Conservation (phyloP, 1,140 invertebrate species). For the Gonatopus flavifemur region DNA sequence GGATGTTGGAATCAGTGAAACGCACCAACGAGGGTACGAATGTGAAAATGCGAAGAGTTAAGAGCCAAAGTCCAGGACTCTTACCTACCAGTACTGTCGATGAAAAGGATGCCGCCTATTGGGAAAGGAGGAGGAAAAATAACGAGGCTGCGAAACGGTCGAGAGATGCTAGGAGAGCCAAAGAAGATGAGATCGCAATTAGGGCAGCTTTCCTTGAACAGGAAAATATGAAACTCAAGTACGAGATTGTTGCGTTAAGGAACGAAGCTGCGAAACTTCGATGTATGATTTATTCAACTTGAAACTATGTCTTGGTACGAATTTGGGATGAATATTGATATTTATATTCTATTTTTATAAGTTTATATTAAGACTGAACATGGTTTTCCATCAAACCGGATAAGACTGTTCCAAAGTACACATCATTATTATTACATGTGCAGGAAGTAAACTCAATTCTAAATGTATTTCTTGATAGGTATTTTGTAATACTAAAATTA, state of each 20-base stretch:
- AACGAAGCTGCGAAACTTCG: slow-evolving; percentile 64
- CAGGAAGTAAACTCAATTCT: too few relatives aligned
- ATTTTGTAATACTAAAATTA: too few relatives aligned
- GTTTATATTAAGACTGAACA: too few relatives aligned
- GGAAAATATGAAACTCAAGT: slow-evolving; percentile 71
- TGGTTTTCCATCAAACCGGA: too few relatives aligned
- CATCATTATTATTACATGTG: too few relatives aligned
- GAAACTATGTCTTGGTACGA: too few relatives aligned
- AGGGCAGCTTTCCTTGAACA: slow-evolving; percentile 83
- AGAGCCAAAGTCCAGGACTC: slow-evolving; percentile 35
- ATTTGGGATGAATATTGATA: too few relatives aligned
- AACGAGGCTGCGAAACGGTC: slow-evolving; percentile 95
- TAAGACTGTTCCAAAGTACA: too few relatives aligned
- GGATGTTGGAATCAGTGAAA: slow-evolving; percentile 67
- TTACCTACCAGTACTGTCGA: slow-evolving; percentile 42
- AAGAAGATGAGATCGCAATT: slow-evolving; percentile 92
- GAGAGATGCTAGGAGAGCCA: slow-evolving; percentile 82
- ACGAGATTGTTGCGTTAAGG: slow-evolving; percentile 63
- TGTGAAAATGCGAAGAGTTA: slow-evolving; percentile 66
- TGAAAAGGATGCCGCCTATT: slow-evolving; percentile 81
- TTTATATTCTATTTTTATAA: too few relatives aligned
- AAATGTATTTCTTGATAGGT: too few relatives aligned
- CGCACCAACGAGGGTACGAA: slow-evolving; percentile 66
- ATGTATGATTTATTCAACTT: slow-evolving; percentile 57
- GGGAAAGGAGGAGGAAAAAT: slow-evolving; percentile 86